Percentiles rank a stretch among this genome's conserved stretches.
phyloP scores from a whole-genome alignment of 2,888 invertebrate genomes.

The Mesorhabditis belari region DNA sequence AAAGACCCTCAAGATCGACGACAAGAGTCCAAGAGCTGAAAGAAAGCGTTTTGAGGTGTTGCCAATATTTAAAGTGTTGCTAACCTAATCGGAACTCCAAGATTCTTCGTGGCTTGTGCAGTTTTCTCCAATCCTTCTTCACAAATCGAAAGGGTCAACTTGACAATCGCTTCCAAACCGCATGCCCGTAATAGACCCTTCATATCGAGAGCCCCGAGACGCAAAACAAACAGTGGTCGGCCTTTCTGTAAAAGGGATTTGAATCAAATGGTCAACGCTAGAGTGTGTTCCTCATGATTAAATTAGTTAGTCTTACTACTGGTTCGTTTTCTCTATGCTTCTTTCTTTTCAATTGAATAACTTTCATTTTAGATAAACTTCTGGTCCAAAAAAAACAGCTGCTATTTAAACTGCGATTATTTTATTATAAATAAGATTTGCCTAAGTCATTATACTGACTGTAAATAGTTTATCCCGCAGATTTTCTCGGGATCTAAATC shows the following conservation, averaged over 20 bases:
- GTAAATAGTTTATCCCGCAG: no score
- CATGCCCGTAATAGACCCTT: slow-evolving; percentile 83
- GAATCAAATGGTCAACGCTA: slow-evolving; percentile 6
- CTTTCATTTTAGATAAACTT: no score
- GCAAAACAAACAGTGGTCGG: slow-evolving; percentile 77
- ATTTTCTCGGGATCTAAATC: no score
- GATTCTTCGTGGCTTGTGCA: slow-evolving; percentile 74
- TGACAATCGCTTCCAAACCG: slow-evolving; percentile 81
- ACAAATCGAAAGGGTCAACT: slow-evolving; percentile 66
- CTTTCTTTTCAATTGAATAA: no score
- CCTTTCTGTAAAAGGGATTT: no score
- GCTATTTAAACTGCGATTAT: no score
- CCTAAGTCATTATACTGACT: no score
- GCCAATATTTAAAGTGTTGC: slow-evolving; percentile 6
- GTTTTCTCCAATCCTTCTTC: slow-evolving; percentile 82
- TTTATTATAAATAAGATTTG: no score
- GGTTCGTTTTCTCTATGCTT: no score
- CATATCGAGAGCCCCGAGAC: slow-evolving; percentile 90
- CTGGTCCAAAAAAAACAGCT: no score
- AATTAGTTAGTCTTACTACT: no score
- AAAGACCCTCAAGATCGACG: slow-evolving; percentile 84
- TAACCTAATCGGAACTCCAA: slow-evolving; percentile 70
- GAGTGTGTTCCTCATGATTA: no score
- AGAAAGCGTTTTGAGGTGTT: background rate
- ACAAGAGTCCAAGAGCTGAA: slow-evolving; percentile 77